A percentile compares a stretch with the other conserved stretches of the same genome.
Conservation (phyloP, 2,113 vertebrate genomes). For the Larimichthys polyactis region DNA sequence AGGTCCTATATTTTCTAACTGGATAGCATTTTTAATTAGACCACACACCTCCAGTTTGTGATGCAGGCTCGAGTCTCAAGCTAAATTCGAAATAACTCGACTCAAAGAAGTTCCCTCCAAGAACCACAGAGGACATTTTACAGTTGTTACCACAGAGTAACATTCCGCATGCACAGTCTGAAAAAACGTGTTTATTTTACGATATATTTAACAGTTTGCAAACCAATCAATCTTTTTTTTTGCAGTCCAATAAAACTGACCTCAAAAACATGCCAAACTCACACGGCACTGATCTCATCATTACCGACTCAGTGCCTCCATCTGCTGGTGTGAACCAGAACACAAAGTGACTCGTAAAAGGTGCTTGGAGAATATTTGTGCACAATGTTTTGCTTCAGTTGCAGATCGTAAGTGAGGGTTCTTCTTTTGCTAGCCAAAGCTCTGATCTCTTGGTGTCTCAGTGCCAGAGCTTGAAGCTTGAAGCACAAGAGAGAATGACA, state of each 20-base stretch:
- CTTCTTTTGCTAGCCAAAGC: constrained; percentile 16
- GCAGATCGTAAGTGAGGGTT: constrained; percentile 22
- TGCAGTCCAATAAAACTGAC: background rate
- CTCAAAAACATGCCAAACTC: background rate
- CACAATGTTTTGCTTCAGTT: background rate
- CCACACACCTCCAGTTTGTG: background rate
- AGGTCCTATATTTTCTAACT: background rate
- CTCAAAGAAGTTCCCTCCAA: background rate
- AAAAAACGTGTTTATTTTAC: background rate
- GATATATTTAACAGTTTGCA: background rate
- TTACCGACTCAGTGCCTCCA: constrained; percentile 52
- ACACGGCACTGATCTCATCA: background rate
- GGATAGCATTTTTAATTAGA: background rate
- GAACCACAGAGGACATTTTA: background rate
- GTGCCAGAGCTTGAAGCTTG: constrained; percentile 7
- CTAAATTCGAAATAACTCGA: background rate
- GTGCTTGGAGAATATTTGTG: background rate
- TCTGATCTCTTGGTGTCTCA: constrained; percentile 14
- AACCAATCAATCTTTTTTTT: background rate
- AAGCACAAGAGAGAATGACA: constrained; percentile 7
- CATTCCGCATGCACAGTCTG: background rate
- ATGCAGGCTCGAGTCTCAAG: background rate
- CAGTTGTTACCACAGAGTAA: background rate
- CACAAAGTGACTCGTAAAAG: background rate
- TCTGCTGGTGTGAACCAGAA: constrained; percentile 50